These are phyloP conservation scores for Sardina pilchardus DNA, from an alignment of 2,113 vertebrate species.

Conservation along the genomic window DNA sequence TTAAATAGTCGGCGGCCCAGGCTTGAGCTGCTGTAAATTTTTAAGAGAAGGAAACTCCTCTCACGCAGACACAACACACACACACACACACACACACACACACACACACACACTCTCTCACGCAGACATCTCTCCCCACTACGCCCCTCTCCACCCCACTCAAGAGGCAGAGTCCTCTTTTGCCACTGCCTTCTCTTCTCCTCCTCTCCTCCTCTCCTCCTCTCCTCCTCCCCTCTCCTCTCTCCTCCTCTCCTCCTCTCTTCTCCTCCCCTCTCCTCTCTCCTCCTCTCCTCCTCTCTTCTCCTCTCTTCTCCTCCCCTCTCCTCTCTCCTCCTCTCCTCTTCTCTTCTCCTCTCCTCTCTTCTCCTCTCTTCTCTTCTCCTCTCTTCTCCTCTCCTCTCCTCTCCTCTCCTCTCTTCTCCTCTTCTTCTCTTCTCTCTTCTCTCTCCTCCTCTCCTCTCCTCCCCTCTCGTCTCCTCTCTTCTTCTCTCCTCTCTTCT, in stretches of 20 bases:
- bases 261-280: not conserved
- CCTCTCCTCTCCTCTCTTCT: not conserved
- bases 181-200: not conserved
- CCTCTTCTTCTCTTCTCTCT: not conserved
- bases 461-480: not conserved
- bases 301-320: not conserved
- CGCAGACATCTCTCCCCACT: too few relatives aligned
- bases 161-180: constrained; percentile 33
- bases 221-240: not conserved
- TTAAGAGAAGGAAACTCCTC: constrained; percentile 77
- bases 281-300: too few relatives aligned
- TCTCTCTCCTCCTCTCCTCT: too few relatives aligned
- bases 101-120: too few relatives aligned
- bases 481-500: not conserved
- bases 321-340: not conserved
- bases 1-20: constrained; percentile 76
- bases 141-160: constrained; percentile 1
- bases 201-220: too few relatives aligned
- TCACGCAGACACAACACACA: constrained; percentile 58
- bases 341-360: not conserved
- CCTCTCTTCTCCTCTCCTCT: not conserved
- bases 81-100: too few relatives aligned
- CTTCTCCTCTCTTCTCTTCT: too few relatives aligned
- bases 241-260: not conserved
- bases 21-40: constrained; percentile 76